Conservation (phyloP, 2,888 invertebrate genomes). For the Alloplasta piceator region DNA sequence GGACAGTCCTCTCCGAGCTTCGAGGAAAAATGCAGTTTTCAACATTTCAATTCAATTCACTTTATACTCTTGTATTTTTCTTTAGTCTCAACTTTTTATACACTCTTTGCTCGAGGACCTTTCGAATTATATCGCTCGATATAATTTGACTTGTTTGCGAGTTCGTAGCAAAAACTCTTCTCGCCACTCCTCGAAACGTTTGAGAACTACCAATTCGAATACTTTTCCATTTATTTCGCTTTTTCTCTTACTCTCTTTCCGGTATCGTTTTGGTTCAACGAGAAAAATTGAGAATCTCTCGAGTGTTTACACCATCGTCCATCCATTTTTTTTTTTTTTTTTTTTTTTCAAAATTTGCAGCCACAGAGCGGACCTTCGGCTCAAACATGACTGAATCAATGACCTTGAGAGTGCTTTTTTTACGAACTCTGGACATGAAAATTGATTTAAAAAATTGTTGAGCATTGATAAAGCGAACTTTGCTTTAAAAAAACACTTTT, state of each 20-base stretch:
- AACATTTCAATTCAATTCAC: constrained; percentile 10
- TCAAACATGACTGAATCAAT: neutral
- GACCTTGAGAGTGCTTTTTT: neutral
- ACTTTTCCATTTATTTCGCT: constrained; percentile 20
- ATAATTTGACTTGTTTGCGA: constrained; percentile 20
- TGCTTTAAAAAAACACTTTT: neutral
- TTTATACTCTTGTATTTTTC: constrained; percentile 4
- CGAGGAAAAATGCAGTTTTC: neutral
- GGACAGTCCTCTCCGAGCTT: neutral
- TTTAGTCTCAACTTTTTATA: constrained; percentile 1
- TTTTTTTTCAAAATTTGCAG: neutral
- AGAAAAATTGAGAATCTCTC: constrained; percentile 37
- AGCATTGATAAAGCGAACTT: too few species aligned
- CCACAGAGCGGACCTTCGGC: neutral
- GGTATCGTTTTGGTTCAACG: constrained; percentile 5
- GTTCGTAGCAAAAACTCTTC: constrained; percentile 17
- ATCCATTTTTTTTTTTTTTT: neutral
- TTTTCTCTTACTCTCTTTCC: constrained; percentile 8
- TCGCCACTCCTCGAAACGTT: constrained; percentile 7
- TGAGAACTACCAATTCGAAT: constrained; percentile 36
- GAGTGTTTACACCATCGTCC: neutral
- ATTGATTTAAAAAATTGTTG: neutral
- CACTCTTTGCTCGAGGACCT: neutral
- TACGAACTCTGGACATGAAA: neutral
- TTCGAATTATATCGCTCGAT: neutral